Conservation (phyloP, 2,797 vertebrate genomes). For the Characodon lateralis region DNA sequence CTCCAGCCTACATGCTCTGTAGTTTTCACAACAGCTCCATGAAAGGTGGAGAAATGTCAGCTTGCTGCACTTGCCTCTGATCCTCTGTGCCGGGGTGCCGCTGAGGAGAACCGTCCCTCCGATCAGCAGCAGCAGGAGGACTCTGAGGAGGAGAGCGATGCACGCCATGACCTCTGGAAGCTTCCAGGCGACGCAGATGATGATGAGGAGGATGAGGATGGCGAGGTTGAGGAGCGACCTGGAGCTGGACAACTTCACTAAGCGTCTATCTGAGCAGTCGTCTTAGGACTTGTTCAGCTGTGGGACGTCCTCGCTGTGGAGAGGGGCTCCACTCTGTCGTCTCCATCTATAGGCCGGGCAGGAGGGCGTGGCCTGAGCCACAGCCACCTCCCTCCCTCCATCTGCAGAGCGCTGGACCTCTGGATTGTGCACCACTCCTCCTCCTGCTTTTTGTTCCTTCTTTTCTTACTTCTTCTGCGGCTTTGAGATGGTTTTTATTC, state of each 20-base stretch:
- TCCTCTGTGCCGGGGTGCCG: conserved; percentile 38
- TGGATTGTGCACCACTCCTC: conserved; percentile 19
- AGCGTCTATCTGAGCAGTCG: conserved; percentile 18
- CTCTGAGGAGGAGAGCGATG: conserved; percentile 30
- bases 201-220: neutral
- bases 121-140: conserved; percentile 45
- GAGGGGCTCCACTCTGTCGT: neutral
- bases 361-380: conserved; percentile 31
- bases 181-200: conserved; percentile 18
- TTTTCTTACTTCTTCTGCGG: neutral
- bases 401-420: neutral
- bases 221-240: conserved; percentile 31
- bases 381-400: conserved; percentile 20
- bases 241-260: conserved; percentile 60
- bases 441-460: neutral
- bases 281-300: conserved; percentile 60
- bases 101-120: conserved; percentile 30
- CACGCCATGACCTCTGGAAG: conserved; percentile 42
- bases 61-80: conserved; percentile 55
- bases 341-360: conserved; percentile 67
- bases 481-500: conserved; percentile 14
- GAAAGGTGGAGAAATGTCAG: neutral
- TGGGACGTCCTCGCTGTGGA: conserved; percentile 50
- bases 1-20: too few species aligned
- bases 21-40: neutral